Evolutionary conservation across 2,888 invertebrate genomes (phyloP), one percentile per base, ranked within the genome.

Genomic region (Autographa gamma): DNA sequence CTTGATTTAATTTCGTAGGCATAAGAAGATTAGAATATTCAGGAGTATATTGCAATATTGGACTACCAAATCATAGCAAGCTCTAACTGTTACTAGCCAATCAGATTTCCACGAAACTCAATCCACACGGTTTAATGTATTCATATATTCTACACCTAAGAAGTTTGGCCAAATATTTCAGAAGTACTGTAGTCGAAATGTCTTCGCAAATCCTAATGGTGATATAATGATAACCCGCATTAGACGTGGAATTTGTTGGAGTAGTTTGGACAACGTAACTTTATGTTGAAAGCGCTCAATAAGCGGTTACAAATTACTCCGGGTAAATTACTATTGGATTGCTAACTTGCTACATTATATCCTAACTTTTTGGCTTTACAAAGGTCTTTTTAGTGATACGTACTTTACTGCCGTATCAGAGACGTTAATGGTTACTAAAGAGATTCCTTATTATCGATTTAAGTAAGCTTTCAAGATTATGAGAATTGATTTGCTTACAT

Each of bases 291-390:
- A 74, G 69, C 64, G 61, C 74, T 76, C 60, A 25, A 52, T 62
- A 78, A 78, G 69, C 66, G 63, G 63, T 78, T 74, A 68, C 68
- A 64, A 78, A 64, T 74, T 73, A 66, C 63, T 32, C 34, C n/a
- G n/a, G n/a, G n/a, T 77, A 73, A 63, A 59, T 66, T 69, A 69
- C 58, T 62, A 38, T 78, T 61, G 43, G 32, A 74, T 64, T 69
- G 48, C 38, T 56, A 34, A 74, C 59, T 76, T 69, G 61, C 66
- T 63, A 62, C 60, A 66, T 64, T 48, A 65, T 65, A 64, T 66
- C 43, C 18, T 34, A 78, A 74, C 64, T 78, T 78, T 74, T 74
- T 65, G 65, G 54, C 31, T 14, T 16, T 14, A 52, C 52, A 66
- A 61, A 61, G 34, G 38, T 9, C 25, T 25, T 38, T 38, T 11